A percentile compares a stretch with the other conserved stretches of the same genome.
phyloP scores from a whole-genome alignment of 2,888 invertebrate genomes.

The Lapara coniferarum region DNA sequence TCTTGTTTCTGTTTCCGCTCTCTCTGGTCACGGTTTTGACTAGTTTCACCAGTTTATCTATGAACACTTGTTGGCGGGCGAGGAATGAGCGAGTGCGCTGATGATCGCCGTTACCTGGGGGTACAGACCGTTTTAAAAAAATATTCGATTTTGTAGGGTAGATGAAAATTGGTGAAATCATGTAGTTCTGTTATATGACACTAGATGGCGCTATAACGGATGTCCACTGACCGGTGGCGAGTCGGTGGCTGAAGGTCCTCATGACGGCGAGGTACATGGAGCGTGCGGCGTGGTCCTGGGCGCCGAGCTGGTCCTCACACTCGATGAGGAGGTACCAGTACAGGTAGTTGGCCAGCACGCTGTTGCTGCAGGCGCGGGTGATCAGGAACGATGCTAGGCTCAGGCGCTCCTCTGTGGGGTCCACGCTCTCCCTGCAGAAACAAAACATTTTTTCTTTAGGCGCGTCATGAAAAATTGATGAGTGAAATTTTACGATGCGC shows the following conservation, averaged over 20 bases:
- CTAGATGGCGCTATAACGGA: not conserved
- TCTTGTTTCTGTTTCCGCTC: conserved; percentile 95
- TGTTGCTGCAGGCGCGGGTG: conserved; percentile 93
- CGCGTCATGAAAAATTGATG: too few relatives aligned
- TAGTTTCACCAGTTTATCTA: conserved; percentile 94
- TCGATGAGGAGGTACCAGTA: conserved; percentile 98
- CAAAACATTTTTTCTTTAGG: too few relatives aligned
- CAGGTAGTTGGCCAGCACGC: conserved; percentile 96
- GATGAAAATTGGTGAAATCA: too few relatives aligned
- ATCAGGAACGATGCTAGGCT: conserved; percentile 97
- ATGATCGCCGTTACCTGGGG: conserved; percentile 85
- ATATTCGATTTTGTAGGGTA: not conserved
- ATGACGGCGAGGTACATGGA: conserved; percentile 96
- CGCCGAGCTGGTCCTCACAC: conserved; percentile 92
- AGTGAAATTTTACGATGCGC: too few relatives aligned
- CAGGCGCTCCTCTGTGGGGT: conserved; percentile 62
- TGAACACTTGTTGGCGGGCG: conserved; percentile 93
- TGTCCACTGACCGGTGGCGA: conserved; percentile 83
- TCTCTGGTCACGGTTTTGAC: conserved; percentile 95
- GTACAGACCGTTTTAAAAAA: not conserved
- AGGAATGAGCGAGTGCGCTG: conserved; percentile 90
- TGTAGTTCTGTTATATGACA: not conserved
- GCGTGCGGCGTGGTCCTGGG: conserved; percentile 88
- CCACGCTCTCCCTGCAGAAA: not conserved
- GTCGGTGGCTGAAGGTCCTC: conserved; percentile 90